Evolutionary conservation across 2,888 invertebrate species (phyloP), one percentile per base, ranked within the genome.

Genomic region (Beris chalybata): DNA sequence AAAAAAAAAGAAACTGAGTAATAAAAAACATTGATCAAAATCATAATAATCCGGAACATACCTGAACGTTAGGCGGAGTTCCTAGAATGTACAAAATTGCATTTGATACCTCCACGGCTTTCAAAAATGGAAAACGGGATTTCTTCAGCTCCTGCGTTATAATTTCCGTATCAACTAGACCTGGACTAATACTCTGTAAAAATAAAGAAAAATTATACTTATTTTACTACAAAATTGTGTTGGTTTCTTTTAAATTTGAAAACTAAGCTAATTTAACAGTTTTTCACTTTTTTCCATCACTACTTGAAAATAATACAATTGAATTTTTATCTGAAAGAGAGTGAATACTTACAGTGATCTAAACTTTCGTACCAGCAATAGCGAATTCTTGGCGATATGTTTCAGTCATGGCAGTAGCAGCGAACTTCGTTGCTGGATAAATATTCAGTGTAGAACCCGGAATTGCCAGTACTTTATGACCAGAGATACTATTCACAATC

Each of bases 91-190:
- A 79, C 7, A 66, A 22, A 54, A 66, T 38, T 15, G 66, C 59
- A 54, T 47, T 54, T 2, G 66, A 59, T 22, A 66, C n/a, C 47
- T 66, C 66, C 48, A 59, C 59, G 9, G 74, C 4, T 13, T 58
- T 15, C 11, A 67, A 50, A 7, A 77, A 50, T 9, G 57, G 12
- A 13, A 13, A 38, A 79, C 58, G 54, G 7, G 38, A 1, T 7
- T 38, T 38, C 38, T 38, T 38, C 22, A 22, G 43, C 5, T 68
- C 30, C 5, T 79, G 79, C 7, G 38, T 1, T 67, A 79, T 77
- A 1, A 79, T 79, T 47, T 79, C 77, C 9, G 79, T 79, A 47
- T 78, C 75, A 0, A 78, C 78, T 4, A 77, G 76, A 4, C 79
- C 79, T 1, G 79, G 79, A 66, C 78, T 77, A 53, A 79, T 44